Conservation (phyloP, 2,888 invertebrate species). For the Ochropacha duplaris region DNA sequence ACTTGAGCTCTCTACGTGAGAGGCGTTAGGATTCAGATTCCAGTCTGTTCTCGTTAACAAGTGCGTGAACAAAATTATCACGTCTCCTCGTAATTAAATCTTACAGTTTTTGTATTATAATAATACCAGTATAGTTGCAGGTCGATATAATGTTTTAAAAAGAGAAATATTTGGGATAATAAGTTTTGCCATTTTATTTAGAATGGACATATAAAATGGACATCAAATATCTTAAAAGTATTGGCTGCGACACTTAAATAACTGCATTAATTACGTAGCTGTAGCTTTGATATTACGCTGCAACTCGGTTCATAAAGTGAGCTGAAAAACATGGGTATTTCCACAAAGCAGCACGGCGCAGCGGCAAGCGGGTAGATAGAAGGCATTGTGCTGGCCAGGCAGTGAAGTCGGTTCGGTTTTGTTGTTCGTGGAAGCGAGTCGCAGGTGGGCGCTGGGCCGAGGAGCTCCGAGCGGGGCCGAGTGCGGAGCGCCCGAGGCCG, state of each 20-base stretch:
- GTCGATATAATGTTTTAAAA: too few relatives aligned
- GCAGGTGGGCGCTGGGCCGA: conserved; percentile 71
- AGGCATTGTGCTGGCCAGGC: conserved; percentile 53
- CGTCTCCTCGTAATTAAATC: conserved; percentile 9
- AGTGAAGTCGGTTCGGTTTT: conserved; percentile 62
- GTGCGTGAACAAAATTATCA: conserved; percentile 28
- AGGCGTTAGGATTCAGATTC: conserved; percentile 43
- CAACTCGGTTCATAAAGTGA: conserved; percentile 25
- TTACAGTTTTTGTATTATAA: conserved; percentile 5
- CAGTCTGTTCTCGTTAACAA: conserved; percentile 37
- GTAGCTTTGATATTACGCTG: background rate
- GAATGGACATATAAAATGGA: background rate
- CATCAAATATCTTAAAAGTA: background rate
- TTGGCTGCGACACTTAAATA: background rate
- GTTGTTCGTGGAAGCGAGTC: conserved; percentile 75
- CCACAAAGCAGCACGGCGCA: conserved; percentile 38
- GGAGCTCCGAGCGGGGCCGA: conserved; percentile 43
- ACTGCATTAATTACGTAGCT: background rate
- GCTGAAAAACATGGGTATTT: conserved; percentile 47
- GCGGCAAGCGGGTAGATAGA: conserved; percentile 36
- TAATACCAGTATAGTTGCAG: background rate
- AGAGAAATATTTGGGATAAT: background rate
- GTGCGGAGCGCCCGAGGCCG: conserved; percentile 40
- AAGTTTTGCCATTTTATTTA: background rate
- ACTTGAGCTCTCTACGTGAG: conserved; percentile 56